These are phyloP conservation scores for Meloidogyne exigua DNA, from an alignment of 1,140 invertebrate genomes.

Conservation along the genomic window DNA sequence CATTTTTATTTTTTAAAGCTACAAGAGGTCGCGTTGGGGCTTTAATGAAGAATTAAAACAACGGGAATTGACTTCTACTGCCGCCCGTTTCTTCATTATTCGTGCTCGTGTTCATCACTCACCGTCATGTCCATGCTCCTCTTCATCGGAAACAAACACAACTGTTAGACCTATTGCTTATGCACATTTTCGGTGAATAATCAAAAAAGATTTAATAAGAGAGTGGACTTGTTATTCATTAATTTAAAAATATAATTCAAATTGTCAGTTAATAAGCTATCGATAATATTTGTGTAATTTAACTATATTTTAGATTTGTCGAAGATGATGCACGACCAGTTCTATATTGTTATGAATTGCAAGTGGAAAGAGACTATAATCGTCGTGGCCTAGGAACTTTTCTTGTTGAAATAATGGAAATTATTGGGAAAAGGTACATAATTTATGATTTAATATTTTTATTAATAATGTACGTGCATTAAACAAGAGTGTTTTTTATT, in stretches of 20 bases:
- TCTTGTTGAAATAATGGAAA: constrained; percentile 41
- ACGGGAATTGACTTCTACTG: constrained; percentile 8
- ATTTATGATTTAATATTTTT: background rate
- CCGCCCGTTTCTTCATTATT: constrained; percentile 22
- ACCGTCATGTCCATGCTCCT: background rate
- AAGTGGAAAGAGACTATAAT: constrained; percentile 49
- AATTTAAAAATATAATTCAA: background rate
- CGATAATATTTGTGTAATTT: no score
- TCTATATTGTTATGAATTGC: constrained; percentile 46
- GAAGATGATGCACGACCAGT: constrained; percentile 24
- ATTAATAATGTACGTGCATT: background rate
- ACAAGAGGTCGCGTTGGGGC: background rate
- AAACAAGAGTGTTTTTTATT: no score
- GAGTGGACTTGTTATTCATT: background rate
- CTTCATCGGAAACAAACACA: background rate
- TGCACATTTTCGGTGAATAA: constrained; percentile 14
- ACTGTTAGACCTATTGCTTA: constrained; percentile 14
- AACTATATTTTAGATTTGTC: constrained; percentile 5
- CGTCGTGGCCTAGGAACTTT: constrained; percentile 48
- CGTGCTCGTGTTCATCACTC: background rate
- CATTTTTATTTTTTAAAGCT: background rate
- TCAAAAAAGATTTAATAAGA: background rate
- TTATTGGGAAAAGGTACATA: constrained; percentile 41
- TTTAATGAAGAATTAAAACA: background rate
- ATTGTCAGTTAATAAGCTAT: background rate